Percentiles rank a stretch among this genome's conserved stretches.
Evolutionary conservation across 2,888 invertebrate genomes (phyloP).

Genomic region (Eudemis profundana): DNA sequence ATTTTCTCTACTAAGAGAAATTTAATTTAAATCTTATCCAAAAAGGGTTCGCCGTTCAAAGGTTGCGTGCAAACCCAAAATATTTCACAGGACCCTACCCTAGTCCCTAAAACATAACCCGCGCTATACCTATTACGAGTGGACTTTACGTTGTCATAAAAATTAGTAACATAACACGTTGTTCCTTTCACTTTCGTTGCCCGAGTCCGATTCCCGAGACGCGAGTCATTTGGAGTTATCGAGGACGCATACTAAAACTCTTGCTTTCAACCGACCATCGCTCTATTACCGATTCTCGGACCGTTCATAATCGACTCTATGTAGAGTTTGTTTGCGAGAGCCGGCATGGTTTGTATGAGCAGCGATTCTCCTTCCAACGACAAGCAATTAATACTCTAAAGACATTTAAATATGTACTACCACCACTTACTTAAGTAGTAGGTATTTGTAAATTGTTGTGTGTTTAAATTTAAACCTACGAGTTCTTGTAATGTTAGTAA

Average conservation of each 20-base stretch:
- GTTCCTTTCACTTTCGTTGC: constrained; percentile 76
- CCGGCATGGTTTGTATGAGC: neutral
- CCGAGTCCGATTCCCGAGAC: constrained; percentile 71
- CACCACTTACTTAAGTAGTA: too few species aligned
- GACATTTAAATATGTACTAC: too few species aligned
- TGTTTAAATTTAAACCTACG: too few species aligned
- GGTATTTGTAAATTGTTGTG: too few species aligned
- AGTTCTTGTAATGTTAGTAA: too few species aligned
- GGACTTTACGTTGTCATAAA: constrained; percentile 4
- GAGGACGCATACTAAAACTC: constrained; percentile 64
- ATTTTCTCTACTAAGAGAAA: too few species aligned
- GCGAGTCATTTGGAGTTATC: constrained; percentile 70
- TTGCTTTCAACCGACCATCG: constrained; percentile 69
- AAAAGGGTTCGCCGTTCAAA: neutral
- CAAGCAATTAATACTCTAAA: neutral
- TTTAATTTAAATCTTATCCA: neutral
- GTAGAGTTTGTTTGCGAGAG: constrained; percentile 7
- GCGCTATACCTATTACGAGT: neutral
- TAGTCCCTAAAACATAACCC: neutral
- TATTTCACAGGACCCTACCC: neutral
- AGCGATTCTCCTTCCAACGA: neutral
- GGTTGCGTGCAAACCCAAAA: constrained; percentile 1
- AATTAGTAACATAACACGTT: constrained; percentile 47
- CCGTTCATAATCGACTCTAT: constrained; percentile 23
- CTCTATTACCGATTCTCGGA: constrained; percentile 48